Evolutionary conservation across 30 jellyfish, hydroid and myxozoan genomes (phyloP), one percentile per base, ranked within the genome.

Genomic region (Nemopilema nomurai): DNA sequence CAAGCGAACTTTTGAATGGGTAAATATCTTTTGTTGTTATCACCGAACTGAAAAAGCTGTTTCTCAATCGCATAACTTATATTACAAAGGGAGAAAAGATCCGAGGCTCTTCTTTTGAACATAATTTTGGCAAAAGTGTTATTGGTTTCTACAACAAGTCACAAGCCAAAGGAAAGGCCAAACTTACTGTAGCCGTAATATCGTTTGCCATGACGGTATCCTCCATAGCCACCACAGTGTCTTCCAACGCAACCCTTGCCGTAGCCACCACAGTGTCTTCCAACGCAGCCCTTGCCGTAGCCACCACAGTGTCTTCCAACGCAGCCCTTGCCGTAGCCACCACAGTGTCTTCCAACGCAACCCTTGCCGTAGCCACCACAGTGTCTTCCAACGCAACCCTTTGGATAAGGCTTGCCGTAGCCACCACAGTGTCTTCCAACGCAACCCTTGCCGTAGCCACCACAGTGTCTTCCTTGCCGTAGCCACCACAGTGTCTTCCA

Each of bases 311-410:
- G 19, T 16, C 67, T 19, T 51, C 67, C 20, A 19, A 8, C n/a
- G 77, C 24, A 67, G 19, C 49, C 49, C 50, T 67, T 67, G 77
- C 77, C 77, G 50, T 67, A 18, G 19, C 77, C 77, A 20, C 24
- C 31, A 32, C 50, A 16, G 77, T 67, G 31, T 67, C 77, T 32
- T 26, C 31, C 31, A 49, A 28, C 49, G 50, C n/a, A 21, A 26
- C 77, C 77, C 4, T 67, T 28, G 22, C 77, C 77, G 77, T 67
- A 9, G 19, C 77, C 50, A 16, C 77, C 77, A 26, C 31, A 67
- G 18, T 32, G n/a, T 26, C 31, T 67, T 20, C 77, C 77, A 20
- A 67, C 77, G 50, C 77, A 41, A 41, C 57, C 57, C 13, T 41
- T 41, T 6, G 9, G 9, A 18, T 67, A 49, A 1, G 50, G 50